A percentile compares a stretch with the other conserved stretches of the same genome.
Evolutionary conservation across 1,140 invertebrate genomes (phyloP).

Genomic region (Drosophila mojavensis): DNA sequence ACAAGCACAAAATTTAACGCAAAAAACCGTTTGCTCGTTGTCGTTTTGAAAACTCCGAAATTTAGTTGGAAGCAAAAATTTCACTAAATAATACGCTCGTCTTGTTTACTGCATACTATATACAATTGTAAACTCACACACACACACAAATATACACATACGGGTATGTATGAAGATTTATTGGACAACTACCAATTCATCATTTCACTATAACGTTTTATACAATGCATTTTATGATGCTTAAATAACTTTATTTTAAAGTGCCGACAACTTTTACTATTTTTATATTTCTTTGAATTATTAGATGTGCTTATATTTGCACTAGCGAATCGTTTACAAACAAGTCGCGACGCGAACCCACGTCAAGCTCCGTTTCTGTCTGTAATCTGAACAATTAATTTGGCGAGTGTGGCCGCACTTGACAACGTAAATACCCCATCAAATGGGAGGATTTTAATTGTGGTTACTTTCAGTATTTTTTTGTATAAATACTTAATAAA

Average conservation of each 20-base stretch:
- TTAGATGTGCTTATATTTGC: slow-evolving; percentile 31
- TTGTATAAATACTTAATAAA: neutral
- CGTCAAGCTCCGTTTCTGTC: slow-evolving; percentile 46
- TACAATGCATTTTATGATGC: slow-evolving; percentile 19
- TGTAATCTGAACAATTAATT: slow-evolving; percentile 35
- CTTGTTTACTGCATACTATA: slow-evolving; percentile 48
- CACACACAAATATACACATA: slow-evolving; percentile 2
- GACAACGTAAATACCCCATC: neutral
- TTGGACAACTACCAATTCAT: slow-evolving; percentile 62
- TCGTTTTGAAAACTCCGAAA: slow-evolving; percentile 6
- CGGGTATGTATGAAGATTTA: slow-evolving; percentile 30
- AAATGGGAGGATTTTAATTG: neutral
- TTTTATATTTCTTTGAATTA: neutral
- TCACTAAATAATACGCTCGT: slow-evolving; percentile 48
- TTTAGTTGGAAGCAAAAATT: slow-evolving; percentile 60
- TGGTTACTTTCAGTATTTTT: slow-evolving; percentile 14
- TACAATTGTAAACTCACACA: slow-evolving; percentile 8
- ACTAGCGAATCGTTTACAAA: slow-evolving; percentile 59
- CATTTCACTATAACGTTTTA: slow-evolving; percentile 38
- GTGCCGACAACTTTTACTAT: neutral
- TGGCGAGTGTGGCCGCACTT: slow-evolving; percentile 34
- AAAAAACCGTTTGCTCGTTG: slow-evolving; percentile 8
- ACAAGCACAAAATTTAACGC: slow-evolving; percentile 33
- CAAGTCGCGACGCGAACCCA: slow-evolving; percentile 54
- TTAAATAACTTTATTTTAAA: slow-evolving; percentile 6